A percentile compares a stretch with the other conserved stretches of the same genome.
These are phyloP conservation scores for Hyaena hyaena DNA, from an alignment of 2,113 vertebrate genomes.

Conservation along the genomic window DNA sequence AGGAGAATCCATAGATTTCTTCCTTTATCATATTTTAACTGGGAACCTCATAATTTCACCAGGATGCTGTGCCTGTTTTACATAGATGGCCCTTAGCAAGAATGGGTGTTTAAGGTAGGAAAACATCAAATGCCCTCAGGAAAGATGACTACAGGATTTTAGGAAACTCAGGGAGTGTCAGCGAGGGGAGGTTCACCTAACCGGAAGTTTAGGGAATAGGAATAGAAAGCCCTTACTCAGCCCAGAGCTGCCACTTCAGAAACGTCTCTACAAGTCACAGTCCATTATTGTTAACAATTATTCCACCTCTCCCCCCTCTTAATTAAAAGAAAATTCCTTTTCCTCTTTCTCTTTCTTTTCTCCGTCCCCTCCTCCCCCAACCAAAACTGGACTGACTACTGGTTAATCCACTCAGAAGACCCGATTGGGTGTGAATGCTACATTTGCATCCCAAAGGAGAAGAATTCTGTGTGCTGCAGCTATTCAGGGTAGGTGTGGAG, in stretches of 20 bases:
- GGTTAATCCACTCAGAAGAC: not conserved
- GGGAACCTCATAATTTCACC: not conserved
- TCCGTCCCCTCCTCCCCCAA: no score
- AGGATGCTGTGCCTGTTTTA: not conserved
- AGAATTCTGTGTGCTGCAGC: fast-evolving
- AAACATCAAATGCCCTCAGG: not conserved
- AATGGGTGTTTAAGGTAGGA: not conserved
- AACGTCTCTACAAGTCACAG: not conserved
- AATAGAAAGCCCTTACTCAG: not conserved
- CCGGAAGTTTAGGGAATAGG: not conserved
- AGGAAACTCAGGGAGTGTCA: not conserved
- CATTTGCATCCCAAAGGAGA: slow-evolving; percentile 44
- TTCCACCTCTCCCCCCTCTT: not conserved
- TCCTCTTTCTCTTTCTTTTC: not conserved
- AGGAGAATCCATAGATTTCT: not conserved
- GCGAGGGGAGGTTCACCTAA: not conserved
- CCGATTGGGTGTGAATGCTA: not conserved
- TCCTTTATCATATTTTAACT: not conserved
- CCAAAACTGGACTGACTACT: not conserved
- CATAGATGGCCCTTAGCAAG: not conserved
- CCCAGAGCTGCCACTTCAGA: not conserved
- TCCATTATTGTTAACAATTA: not conserved
- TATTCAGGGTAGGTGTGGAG: not conserved
- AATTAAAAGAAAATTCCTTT: not conserved
- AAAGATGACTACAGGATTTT: slow-evolving; percentile 44